Conservation (phyloP, 1,140 invertebrate species). For the Scaptomyza montana region DNA sequence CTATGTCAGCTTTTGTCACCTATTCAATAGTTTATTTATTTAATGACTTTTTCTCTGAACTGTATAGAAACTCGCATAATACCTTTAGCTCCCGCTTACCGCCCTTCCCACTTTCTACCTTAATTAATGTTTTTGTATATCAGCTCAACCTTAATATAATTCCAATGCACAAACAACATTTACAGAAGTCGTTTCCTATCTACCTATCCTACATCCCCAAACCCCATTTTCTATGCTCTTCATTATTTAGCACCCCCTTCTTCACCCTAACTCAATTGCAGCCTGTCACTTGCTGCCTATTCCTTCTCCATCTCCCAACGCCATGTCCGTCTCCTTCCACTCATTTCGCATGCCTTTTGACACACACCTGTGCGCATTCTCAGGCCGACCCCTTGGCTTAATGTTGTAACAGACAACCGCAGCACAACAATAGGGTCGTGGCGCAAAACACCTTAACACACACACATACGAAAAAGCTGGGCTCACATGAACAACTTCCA, state of each 20-base stretch:
- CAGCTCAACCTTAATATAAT: slow-evolving; percentile 29
- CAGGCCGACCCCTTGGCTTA: slow-evolving; percentile 57
- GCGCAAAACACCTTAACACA: slow-evolving; percentile 39
- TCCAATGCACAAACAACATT: slow-evolving; percentile 9
- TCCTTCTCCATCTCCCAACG: not conserved
- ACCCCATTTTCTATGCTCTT: not conserved
- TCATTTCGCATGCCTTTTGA: slow-evolving; percentile 65
- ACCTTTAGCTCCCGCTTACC: not conserved
- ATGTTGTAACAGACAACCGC: slow-evolving; percentile 75
- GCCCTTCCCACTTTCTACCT: not conserved
- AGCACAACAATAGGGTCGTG: slow-evolving; percentile 60
- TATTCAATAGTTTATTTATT: not conserved
- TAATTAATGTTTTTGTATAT: slow-evolving; percentile 35
- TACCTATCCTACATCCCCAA: not conserved
- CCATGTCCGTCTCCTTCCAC: not conserved
- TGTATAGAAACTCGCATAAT: not conserved
- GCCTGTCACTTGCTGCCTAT: slow-evolving; percentile 3
- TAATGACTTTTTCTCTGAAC: not conserved
- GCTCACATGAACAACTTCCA: slow-evolving; percentile 70
- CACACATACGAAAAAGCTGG: slow-evolving; percentile 13
- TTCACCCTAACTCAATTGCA: too few species aligned
- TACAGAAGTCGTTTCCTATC: slow-evolving; percentile 2
- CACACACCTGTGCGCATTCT: slow-evolving; percentile 79
- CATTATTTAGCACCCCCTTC: slow-evolving; percentile 20
- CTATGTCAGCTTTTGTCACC: too few species aligned